phyloP scores from a whole-genome alignment of 2,888 invertebrate species.

The Eupithecia subfuscata region DNA sequence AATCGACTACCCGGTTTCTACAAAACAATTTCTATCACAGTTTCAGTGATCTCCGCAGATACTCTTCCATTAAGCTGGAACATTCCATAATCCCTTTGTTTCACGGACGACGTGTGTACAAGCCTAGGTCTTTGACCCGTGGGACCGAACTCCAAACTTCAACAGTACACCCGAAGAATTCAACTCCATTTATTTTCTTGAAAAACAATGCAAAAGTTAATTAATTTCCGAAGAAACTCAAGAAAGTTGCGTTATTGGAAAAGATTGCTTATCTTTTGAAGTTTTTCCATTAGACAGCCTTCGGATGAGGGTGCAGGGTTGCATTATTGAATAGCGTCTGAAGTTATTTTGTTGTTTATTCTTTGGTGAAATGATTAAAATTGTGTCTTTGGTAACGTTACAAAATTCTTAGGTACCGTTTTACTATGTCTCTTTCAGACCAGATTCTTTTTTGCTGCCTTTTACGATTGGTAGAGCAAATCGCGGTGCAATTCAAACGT shows the following conservation, averaged over 20 bases:
- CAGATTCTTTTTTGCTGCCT: neutral
- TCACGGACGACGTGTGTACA: neutral
- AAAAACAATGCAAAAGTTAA: constrained; percentile 41
- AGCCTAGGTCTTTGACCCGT: constrained; percentile 20
- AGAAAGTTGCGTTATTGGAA: constrained; percentile 40
- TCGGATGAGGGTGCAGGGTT: constrained; percentile 8
- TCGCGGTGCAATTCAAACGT: neutral
- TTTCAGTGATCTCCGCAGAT: neutral
- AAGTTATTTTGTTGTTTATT: constrained; percentile 2
- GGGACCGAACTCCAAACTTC: constrained; percentile 13
- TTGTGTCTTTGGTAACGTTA: neutral
- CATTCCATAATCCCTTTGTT: neutral
- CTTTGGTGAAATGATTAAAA: neutral
- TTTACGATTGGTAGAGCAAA: neutral
- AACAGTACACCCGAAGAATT: constrained; percentile 18
- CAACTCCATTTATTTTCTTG: constrained; percentile 34
- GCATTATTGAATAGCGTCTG: constrained; percentile 1
- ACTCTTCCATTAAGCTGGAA: neutral
- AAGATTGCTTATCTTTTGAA: constrained; percentile 30
- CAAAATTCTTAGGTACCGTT: neutral
- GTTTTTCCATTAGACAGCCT: constrained; percentile 19
- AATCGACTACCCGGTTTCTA: neutral
- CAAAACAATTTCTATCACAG: neutral
- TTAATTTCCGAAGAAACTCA: constrained; percentile 38
- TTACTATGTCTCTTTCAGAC: neutral